phyloP scores from a whole-genome alignment of 2,797 vertebrate species.

The Mormyrus proboscirostris region DNA sequence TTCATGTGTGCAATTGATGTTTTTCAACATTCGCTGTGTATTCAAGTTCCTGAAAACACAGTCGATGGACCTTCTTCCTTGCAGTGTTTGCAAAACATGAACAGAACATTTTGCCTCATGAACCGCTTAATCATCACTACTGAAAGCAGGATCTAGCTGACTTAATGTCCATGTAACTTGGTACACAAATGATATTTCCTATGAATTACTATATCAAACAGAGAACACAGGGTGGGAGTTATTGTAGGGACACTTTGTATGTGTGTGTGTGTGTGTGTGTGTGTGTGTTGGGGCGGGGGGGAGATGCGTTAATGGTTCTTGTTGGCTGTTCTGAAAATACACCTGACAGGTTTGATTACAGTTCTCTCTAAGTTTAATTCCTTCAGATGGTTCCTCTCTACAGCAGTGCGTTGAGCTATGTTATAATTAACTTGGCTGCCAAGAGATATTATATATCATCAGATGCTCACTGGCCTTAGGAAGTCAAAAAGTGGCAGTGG shows the following conservation, averaged over 20 bases:
- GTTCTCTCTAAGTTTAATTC: slow-evolving; percentile 54
- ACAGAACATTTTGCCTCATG: neutral
- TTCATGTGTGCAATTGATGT: neutral
- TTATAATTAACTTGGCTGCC: slow-evolving; percentile 90
- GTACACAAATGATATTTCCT: neutral
- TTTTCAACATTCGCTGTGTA: neutral
- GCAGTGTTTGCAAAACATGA: neutral
- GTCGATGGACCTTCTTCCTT: neutral
- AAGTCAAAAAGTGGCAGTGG: slow-evolving; percentile 64
- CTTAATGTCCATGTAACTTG: neutral
- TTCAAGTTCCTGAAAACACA: neutral
- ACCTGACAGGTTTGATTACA: slow-evolving; percentile 76
- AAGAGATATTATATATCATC: slow-evolving; percentile 81
- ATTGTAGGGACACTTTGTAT: neutral
- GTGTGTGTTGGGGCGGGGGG: neutral
- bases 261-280: neutral
- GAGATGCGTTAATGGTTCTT: slow-evolving; percentile 39
- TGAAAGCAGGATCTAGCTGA: neutral
- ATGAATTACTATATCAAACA: neutral
- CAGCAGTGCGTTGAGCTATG: slow-evolving; percentile 65
- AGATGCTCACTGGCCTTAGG: slow-evolving; percentile 63
- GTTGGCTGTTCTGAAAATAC: slow-evolving; percentile 64
- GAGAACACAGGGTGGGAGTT: neutral
- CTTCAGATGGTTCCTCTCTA: slow-evolving; percentile 61
- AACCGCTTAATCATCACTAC: neutral